These are phyloP conservation scores for Drosophila paracracens DNA, from an alignment of 2,888 invertebrate species.

Conservation along the genomic window DNA sequence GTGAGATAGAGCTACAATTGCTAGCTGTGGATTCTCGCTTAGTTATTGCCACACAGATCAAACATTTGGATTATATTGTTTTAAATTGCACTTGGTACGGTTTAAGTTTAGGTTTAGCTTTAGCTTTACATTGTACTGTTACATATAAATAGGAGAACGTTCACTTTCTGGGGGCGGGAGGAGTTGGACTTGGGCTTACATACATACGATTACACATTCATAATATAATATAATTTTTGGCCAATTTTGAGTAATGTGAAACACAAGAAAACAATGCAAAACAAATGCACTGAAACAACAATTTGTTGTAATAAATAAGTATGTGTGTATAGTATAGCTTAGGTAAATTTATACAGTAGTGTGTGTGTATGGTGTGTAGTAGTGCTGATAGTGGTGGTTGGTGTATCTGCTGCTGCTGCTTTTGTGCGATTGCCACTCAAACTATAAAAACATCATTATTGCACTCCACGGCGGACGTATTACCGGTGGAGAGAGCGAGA, in stretches of 20 bases:
- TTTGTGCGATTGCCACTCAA: slow-evolving; percentile 34
- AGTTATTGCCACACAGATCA: slow-evolving; percentile 33
- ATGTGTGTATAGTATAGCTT: slow-evolving; percentile 22
- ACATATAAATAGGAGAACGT: slow-evolving; percentile 18
- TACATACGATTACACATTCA: slow-evolving; percentile 36
- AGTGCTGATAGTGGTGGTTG: not conserved
- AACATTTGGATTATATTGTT: slow-evolving; percentile 47
- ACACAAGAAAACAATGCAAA: slow-evolving; percentile 11
- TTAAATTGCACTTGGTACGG: slow-evolving; percentile 74
- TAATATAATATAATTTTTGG: slow-evolving; percentile 54
- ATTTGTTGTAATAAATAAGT: slow-evolving; percentile 41
- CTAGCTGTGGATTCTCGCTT: slow-evolving; percentile 32
- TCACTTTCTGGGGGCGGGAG: not conserved
- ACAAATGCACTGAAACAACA: slow-evolving; percentile 20
- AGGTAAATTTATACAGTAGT: slow-evolving; percentile 51
- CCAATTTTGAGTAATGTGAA: slow-evolving; percentile 51
- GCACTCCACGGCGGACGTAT: slow-evolving; percentile 47
- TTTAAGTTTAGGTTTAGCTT: slow-evolving; percentile 44
- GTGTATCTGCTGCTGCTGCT: slow-evolving; percentile 3
- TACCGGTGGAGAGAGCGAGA: slow-evolving; percentile 25
- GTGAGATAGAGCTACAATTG: slow-evolving; percentile 33
- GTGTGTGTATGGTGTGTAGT: slow-evolving; percentile 4
- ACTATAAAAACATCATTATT: slow-evolving; percentile 71
- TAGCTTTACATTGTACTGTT: slow-evolving; percentile 53
- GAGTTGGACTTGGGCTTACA: slow-evolving; percentile 15